Base-by-base conservation (phyloP, 64 coral and sea anemone species). In the Montipora foliosa region DNA sequence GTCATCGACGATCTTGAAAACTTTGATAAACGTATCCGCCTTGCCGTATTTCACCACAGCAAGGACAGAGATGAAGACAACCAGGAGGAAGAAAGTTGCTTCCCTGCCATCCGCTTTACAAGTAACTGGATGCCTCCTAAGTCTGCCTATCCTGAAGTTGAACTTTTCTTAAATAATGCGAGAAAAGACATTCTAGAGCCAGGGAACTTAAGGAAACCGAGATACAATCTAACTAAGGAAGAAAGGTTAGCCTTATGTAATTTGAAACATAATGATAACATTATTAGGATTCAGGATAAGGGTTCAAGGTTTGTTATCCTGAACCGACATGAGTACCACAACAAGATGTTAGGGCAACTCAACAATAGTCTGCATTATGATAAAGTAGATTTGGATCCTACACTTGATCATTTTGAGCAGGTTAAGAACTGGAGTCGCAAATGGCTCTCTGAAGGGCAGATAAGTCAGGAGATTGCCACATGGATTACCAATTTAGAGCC, bases 231-330 rank as follows among this genome's bases (percentile, higher is more conserved):
- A 44, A 44, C 51, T 25, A 78, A 67, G 58, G 74, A 20, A 29
- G 64, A 87, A 62, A 44, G 83, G 37, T 8, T 45, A 66, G 61
- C 64, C 2, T 8, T 87, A 11, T 7, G 88, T 74, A 95, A 46
- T 57, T 95, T 52, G 87, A 79, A 68, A 74, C 29, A 95, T 68
- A 78, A 22, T 78, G 24, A 95, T 50, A 62, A 46, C 17, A 16
- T 75, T 25, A 84, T 84, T 90, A 47, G 69, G 61, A 83, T 88
- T 91, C 78, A 91, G 50, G 89, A 87, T 46, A 70, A 87, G 24
- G 80, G 16, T 68, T 68, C 7, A 16, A 78, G 75, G 37, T 49
- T 78, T 17, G 83, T 87, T 15, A n/a, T 87, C 1, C 5, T 87
- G 5, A 51, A 70, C 6, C 10, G 15, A 4, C 3, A 20, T 1